Evolutionary conservation across 1,140 invertebrate genomes (phyloP).

Genomic region (Sarcophaga peregrina): DNA sequence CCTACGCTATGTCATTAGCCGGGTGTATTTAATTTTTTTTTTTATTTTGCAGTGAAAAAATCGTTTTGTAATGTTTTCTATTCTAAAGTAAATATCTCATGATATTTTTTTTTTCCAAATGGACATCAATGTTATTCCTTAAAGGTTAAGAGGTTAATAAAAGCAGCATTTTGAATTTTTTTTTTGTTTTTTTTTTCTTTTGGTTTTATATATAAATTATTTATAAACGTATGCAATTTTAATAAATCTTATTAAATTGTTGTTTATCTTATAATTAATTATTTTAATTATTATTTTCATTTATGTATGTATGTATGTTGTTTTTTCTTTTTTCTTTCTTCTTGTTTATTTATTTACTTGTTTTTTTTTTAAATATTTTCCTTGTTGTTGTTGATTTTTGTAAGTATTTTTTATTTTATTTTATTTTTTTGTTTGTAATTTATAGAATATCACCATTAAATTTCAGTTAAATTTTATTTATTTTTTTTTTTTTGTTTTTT

Average conservation of each 20-base stretch:
- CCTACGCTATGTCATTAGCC: too few species aligned
- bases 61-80: too few species aligned
- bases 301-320: not conserved
- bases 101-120: too few species aligned
- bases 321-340: not conserved
- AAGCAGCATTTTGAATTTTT: not conserved
- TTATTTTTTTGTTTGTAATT: constrained; percentile 3
- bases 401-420: not conserved
- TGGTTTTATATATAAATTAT: constrained; percentile 30
- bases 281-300: not conserved
- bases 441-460: constrained; percentile 41
- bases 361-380: not conserved
- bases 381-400: not conserved
- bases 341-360: not conserved
- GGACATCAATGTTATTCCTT: too few species aligned
- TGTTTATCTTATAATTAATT: constrained; percentile 28
- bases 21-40: too few species aligned
- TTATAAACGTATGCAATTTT: constrained; percentile 42
- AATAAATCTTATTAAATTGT: constrained; percentile 25
- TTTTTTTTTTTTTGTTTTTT: not conserved
- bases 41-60: too few species aligned
- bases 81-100: too few species aligned
- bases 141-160: not conserved
- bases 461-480: constrained; percentile 30
- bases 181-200: constrained; percentile 23